These are phyloP conservation scores for Crepidodera aurea DNA, from an alignment of 2,888 invertebrate genomes.

Conservation along the genomic window DNA sequence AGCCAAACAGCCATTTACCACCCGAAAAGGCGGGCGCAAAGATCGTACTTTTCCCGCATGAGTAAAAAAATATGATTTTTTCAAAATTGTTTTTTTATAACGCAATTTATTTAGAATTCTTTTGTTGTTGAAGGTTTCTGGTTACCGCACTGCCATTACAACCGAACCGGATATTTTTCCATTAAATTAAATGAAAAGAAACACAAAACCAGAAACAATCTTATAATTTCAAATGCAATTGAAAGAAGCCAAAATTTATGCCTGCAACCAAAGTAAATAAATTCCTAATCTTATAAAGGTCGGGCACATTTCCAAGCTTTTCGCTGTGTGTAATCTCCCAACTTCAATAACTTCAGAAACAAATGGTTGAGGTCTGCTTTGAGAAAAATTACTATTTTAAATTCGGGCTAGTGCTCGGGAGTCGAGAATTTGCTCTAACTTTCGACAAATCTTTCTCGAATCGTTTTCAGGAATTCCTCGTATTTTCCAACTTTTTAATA, in stretches of 20 bases:
- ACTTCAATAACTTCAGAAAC: slow-evolving; percentile 40
- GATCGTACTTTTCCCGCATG: too few species aligned
- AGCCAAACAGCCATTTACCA: too few species aligned
- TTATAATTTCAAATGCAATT: slow-evolving; percentile 26
- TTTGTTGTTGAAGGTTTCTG: too few species aligned
- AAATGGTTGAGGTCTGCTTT: slow-evolving; percentile 37
- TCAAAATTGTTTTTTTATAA: too few species aligned
- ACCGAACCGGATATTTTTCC: neutral
- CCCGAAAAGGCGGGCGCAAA: too few species aligned
- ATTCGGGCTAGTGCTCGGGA: slow-evolving; percentile 32
- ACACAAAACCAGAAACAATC: neutral
- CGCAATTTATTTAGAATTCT: too few species aligned
- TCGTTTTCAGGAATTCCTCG: slow-evolving; percentile 26
- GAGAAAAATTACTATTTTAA: slow-evolving; percentile 38
- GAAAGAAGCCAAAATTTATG: slow-evolving; percentile 35
- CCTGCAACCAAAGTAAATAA: slow-evolving; percentile 35
- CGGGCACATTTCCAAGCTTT: slow-evolving; percentile 39
- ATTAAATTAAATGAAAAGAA: neutral
- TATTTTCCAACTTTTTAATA: slow-evolving; percentile 28
- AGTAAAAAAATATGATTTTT: too few species aligned
- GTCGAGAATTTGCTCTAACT: slow-evolving; percentile 28
- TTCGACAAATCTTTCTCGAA: slow-evolving; percentile 32
- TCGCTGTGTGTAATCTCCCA: slow-evolving; percentile 31
- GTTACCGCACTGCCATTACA: too few species aligned
- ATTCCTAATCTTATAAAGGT: slow-evolving; percentile 40